Percentiles rank a stretch among this genome's conserved stretches.
Evolutionary conservation across 2,888 invertebrate genomes (phyloP).

Genomic region (Megamerina dolium): DNA sequence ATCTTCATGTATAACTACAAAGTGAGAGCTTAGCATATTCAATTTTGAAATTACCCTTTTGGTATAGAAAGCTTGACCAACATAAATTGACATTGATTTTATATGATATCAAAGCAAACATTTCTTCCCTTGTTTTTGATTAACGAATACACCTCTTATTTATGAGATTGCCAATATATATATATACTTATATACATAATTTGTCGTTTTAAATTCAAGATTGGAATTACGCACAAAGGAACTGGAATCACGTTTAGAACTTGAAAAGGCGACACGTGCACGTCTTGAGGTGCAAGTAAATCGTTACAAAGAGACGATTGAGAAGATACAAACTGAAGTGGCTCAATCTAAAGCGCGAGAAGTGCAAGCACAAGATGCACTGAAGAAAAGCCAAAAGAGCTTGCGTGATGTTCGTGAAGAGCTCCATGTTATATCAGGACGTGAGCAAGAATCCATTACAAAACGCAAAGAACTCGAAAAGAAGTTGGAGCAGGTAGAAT

Average conservation of each 20-base stretch:
- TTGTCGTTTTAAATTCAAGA: too few species aligned
- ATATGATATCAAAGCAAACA: too few species aligned
- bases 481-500: conserved; percentile 62
- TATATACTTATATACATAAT: too few species aligned
- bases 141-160: too few species aligned
- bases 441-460: conserved; percentile 69
- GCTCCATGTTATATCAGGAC: conserved; percentile 61
- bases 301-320: conserved; percentile 66
- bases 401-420: conserved; percentile 74
- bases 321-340: conserved; percentile 67
- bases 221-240: conserved; percentile 84
- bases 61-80: too few species aligned
- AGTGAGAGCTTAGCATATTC: too few species aligned
- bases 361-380: conserved; percentile 68
- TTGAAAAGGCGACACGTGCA: conserved; percentile 81
- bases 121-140: too few species aligned
- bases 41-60: too few species aligned
- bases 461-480: conserved; percentile 73
- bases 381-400: conserved; percentile 67
- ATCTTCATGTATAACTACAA: too few species aligned
- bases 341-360: conserved; percentile 66
- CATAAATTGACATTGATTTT: too few species aligned
- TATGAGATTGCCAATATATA: too few species aligned
- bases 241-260: conserved; percentile 81
- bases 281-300: conserved; percentile 74